Evolutionary conservation across 64 coral and sea anemone genomes (phyloP).

Genomic region (Stichodactyla helianthus): DNA sequence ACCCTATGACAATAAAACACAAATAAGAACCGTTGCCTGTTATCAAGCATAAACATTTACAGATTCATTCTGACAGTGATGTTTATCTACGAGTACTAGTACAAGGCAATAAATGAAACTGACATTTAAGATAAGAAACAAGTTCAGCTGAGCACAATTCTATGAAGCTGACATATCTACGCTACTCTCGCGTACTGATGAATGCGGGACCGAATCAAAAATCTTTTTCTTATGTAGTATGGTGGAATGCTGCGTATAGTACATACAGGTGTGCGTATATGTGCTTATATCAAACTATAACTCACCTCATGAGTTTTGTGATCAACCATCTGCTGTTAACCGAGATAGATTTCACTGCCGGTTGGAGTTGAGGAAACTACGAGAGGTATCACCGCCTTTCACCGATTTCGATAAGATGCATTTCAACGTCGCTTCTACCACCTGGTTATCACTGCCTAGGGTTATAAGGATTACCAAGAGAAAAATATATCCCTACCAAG

Average conservation of each 20-base stretch:
- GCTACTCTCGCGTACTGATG: neutral
- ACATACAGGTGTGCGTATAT: too few species aligned
- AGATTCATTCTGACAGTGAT: neutral
- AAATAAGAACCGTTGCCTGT: neutral
- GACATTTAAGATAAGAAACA: neutral
- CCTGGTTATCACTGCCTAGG: neutral
- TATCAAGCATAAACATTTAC: neutral
- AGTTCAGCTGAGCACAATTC: neutral
- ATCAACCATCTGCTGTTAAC: neutral
- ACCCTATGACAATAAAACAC: too few species aligned
- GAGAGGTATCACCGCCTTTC: neutral
- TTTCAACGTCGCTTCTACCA: neutral
- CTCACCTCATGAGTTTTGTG: neutral
- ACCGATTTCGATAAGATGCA: neutral
- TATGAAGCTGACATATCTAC: neutral
- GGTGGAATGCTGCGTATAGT: too few species aligned
- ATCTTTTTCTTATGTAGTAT: too few species aligned
- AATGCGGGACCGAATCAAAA: neutral
- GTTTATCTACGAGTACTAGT: neutral
- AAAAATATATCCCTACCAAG: neutral
- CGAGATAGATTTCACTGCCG: neutral
- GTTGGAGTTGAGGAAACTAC: neutral
- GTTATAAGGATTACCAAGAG: neutral
- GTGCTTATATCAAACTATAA: neutral
- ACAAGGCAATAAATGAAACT: conserved; percentile 7